Conservation (phyloP, 2,113 vertebrate species). For the Aleadryas rufinucha region DNA sequence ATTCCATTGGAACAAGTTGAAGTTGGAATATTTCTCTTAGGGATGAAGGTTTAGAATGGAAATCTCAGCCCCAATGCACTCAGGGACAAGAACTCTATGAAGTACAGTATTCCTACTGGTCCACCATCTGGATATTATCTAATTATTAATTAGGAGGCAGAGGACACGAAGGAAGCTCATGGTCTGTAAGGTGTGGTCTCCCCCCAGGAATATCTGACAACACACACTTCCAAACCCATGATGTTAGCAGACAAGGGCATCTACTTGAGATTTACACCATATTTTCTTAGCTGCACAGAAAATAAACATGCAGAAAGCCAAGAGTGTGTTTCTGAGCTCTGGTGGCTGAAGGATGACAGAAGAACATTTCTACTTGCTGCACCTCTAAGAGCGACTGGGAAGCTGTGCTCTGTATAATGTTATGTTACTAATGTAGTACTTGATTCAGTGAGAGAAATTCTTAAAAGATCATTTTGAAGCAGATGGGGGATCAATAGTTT, state of each 20-base stretch:
- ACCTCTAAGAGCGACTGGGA: not conserved
- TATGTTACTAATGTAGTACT: slow-evolving; percentile 38
- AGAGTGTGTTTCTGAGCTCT: not conserved
- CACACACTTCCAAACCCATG: not conserved
- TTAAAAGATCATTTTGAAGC: slow-evolving; percentile 42
- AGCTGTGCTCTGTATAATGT: not conserved
- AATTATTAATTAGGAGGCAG: slow-evolving; percentile 5
- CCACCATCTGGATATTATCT: slow-evolving; percentile 23
- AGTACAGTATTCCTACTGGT: not conserved
- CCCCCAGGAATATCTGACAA: not conserved
- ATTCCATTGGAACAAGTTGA: not conserved
- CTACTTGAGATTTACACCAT: not conserved
- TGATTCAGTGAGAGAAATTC: slow-evolving; percentile 45
- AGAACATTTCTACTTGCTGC: not conserved
- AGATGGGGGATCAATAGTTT: slow-evolving; percentile 64
- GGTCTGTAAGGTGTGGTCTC: not conserved
- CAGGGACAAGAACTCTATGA: not conserved
- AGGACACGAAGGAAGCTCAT: not conserved
- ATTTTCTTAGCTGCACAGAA: not conserved
- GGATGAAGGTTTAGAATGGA: not conserved
- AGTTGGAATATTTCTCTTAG: not conserved
- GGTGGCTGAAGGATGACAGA: not conserved
- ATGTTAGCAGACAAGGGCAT: not conserved
- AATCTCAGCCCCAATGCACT: not conserved
- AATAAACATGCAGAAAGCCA: slow-evolving; percentile 4